Base-by-base conservation (phyloP, 2,113 vertebrate genomes). In the Callipepla squamata region DNA sequence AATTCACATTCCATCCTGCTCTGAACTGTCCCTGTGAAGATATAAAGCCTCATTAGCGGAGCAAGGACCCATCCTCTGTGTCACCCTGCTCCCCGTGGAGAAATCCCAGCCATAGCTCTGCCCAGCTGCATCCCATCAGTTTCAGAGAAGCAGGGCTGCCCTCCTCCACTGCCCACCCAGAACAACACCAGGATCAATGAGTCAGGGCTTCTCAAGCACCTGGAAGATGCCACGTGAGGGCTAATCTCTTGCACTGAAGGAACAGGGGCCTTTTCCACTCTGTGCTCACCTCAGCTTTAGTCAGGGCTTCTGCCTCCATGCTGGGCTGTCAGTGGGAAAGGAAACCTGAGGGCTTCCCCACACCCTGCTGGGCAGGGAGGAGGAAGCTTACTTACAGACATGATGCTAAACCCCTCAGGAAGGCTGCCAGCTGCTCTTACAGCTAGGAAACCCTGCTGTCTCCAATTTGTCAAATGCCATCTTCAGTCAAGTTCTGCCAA, bases 91-190 rank as follows among this genome's bases (percentile, higher is more conserved):
- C 59, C 44, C 32, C n/a, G 9, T 19, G 21, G 32, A 81, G 36
- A 38, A 28, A 28, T 51, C 53, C 26, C 61, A 26, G 45, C 36
- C 8, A 0, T 6, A 4, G 61, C 36, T 74, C 77, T 59, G 77
- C 53, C n/a, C 45, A n/a, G 25, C 61, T 36, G 59, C 30, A 74
- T 11, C 61, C 51, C 25, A 2, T 22, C 77, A 19, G 34, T 32
- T 67, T 22, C 1, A 0, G 53, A n/a, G 32, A 28, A 38, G 61
- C 21, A n/a, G 53, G 32, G 21, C 44, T 2, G 1, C 2, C 1
- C 19, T 62, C 42, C 59, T 42, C 28, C 44, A 42, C 30, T 58
- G 59, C 19, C 30, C 68, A 65, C 58, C 62, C 45, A 34, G 18
- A 53, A 28, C 7, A 2, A 12, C 13, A 6, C 44, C 34, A 50